Evolutionary conservation across 2,113 vertebrate species (phyloP).

Genomic region (Rhinogobius similis): DNA sequence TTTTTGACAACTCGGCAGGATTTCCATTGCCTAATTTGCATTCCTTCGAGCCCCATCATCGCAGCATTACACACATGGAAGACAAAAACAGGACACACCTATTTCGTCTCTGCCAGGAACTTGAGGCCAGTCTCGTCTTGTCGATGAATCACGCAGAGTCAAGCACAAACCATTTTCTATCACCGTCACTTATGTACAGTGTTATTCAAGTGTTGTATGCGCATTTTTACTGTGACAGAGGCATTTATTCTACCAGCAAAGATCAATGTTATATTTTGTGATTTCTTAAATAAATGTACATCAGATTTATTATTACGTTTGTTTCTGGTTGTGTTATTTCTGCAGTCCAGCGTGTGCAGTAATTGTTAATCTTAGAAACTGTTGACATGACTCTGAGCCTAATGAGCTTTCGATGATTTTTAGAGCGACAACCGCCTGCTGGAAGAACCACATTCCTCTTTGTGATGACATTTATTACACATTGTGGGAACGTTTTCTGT

Average conservation of each 20-base stretch:
- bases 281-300: background rate
- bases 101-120: constrained; percentile 19
- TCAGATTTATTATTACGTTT: too few species aligned
- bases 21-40: constrained; percentile 14
- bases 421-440: background rate
- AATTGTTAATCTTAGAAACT: background rate
- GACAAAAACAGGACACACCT: constrained; percentile 49
- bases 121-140: constrained; percentile 37
- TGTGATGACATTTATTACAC: background rate
- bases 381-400: background rate
- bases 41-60: constrained; percentile 41
- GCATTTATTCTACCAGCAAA: background rate
- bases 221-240: background rate
- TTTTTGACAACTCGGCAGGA: too few species aligned
- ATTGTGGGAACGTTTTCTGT: background rate
- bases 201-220: background rate
- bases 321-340: background rate
- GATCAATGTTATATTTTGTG: background rate
- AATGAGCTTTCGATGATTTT: background rate
- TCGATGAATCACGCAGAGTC: constrained; percentile 18
- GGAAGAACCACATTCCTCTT: background rate
- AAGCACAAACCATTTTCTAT: constrained; percentile 7
- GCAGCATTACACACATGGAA: constrained; percentile 49
- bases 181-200: constrained; percentile 5
- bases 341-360: background rate